Conservation (phyloP, 1,140 invertebrate genomes). For the Brachionus manjavacas region DNA sequence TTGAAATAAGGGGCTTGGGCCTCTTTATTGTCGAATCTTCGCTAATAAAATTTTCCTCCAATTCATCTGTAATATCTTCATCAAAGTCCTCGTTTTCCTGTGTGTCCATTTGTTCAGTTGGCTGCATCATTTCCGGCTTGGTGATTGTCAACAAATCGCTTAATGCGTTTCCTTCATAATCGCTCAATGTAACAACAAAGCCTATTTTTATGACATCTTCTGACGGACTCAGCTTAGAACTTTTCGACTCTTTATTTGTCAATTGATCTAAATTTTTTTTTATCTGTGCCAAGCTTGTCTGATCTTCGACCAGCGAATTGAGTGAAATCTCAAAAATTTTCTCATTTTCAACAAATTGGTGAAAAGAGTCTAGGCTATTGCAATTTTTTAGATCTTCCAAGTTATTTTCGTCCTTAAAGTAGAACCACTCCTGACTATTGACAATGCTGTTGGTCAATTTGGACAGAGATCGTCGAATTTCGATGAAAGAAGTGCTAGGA, state of each 20-base stretch:
- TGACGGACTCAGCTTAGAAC: not conserved
- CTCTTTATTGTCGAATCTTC: not conserved
- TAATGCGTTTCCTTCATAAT: not conserved
- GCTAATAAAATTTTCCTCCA: constrained; percentile 20
- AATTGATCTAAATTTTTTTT: constrained; percentile 6
- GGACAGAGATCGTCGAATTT: not conserved
- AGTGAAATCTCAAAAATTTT: not conserved
- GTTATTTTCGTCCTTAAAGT: not conserved
- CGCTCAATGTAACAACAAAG: not conserved
- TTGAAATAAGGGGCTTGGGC: constrained; percentile 11
- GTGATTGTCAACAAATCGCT: not conserved
- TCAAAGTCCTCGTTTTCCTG: not conserved
- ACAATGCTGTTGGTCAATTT: constrained; percentile 21
- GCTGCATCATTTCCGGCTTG: not conserved
- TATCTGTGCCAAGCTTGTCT: not conserved
- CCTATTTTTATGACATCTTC: not conserved
- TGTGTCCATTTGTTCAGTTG: not conserved
- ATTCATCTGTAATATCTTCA: constrained; percentile 13
- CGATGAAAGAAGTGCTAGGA: not conserved
- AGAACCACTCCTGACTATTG: constrained; percentile 28
- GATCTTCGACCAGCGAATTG: not conserved
- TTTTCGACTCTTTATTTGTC: not conserved
- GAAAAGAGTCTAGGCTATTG: not conserved
- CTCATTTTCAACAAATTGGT: not conserved
- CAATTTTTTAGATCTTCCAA: not conserved